Percentiles rank a stretch among this genome's conserved stretches.
Conservation (phyloP, 1,140 invertebrate species). For the Medauroidea extradentata region DNA sequence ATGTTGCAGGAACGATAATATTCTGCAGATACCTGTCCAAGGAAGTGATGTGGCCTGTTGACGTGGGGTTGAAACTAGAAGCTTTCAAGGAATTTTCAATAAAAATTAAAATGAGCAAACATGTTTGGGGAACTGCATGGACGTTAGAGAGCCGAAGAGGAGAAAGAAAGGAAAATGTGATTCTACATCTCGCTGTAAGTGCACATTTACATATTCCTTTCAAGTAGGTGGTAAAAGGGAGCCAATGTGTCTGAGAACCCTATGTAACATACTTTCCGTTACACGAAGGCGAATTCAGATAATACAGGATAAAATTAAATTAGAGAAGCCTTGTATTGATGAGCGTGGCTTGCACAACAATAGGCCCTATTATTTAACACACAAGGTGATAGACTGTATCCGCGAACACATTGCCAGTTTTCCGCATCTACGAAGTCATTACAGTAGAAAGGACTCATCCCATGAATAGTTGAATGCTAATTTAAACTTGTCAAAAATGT, state of each 20-base stretch:
- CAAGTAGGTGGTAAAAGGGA: no score
- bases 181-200: no score
- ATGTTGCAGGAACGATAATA: no score
- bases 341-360: constrained; percentile 1
- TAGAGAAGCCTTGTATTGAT: not conserved
- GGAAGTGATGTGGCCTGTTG: no score
- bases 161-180: no score
- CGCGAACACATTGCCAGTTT: constrained; percentile 6
- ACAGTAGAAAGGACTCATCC: constrained; percentile 4
- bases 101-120: no score
- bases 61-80: no score
- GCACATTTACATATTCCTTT: no score
- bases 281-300: constrained; percentile 9
- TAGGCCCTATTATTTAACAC: not conserved
- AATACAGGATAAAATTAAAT: constrained; percentile 8
- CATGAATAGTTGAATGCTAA: constrained; percentile 1
- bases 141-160: no score
- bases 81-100: no score
- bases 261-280: constrained; percentile 5
- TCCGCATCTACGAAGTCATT: constrained; percentile 5
- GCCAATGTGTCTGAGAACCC: not conserved
- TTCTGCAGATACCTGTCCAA: no score
- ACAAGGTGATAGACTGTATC: not conserved
- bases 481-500: not conserved
- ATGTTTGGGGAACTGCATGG: no score